A percentile compares a stretch with the other conserved stretches of the same genome.
Evolutionary conservation across 1,140 invertebrate genomes (phyloP).

Genomic region (Ditylenchus dipsaci): DNA sequence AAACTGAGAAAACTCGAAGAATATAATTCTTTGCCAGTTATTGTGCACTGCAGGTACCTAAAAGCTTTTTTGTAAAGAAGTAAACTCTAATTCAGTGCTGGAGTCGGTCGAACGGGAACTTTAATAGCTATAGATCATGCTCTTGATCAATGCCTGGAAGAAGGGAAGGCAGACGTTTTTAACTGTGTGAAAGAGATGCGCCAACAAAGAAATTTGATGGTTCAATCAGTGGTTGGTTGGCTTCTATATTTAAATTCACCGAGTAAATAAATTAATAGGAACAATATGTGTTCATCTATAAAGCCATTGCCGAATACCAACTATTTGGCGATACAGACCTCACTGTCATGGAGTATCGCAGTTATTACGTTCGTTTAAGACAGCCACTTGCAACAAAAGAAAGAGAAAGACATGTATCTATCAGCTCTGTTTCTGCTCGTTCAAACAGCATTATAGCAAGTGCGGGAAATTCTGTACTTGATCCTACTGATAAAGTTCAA

Average conservation of each 20-base stretch:
- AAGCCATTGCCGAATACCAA: constrained; percentile 82
- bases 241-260: constrained; percentile 19
- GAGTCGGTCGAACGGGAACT: constrained; percentile 84
- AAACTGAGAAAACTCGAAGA: constrained; percentile 49
- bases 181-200: constrained; percentile 81
- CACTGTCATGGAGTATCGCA: constrained; percentile 68
- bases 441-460: constrained; percentile 6
- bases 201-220: constrained; percentile 83
- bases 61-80: no score
- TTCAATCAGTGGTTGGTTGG: constrained; percentile 70
- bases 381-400: constrained; percentile 15
- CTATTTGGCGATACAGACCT: constrained; percentile 90
- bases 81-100: constrained; percentile 63
- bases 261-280: constrained; percentile 66
- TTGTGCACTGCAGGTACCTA: constrained; percentile 56
- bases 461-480: not conserved
- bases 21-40: constrained; percentile 49
- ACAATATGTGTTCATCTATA: constrained; percentile 95
- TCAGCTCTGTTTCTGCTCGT: constrained; percentile 11
- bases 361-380: constrained; percentile 64
- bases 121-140: constrained; percentile 65
- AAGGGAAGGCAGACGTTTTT: constrained; percentile 74
- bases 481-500: not conserved
- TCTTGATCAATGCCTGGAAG: constrained; percentile 4
- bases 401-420: constrained; percentile 25